Base-by-base conservation (phyloP, 2,888 invertebrate species). In the Bellardia pandia region DNA sequence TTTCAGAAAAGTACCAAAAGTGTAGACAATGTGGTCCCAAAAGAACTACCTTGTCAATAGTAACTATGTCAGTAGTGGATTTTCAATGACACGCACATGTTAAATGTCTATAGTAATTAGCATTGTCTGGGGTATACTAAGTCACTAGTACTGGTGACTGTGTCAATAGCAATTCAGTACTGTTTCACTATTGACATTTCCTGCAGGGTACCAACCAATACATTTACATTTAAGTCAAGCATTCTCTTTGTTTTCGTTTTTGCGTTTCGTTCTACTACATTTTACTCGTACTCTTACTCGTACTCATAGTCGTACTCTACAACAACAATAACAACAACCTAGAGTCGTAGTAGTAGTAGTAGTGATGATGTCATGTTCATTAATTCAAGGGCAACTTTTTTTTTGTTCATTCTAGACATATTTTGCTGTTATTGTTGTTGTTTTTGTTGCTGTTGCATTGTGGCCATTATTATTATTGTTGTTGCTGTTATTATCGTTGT, bases 321-420 rank as follows among this genome's bases (percentile, higher is more conserved):
- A 68, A 16, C 42, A 37, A 64, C 48, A 42, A 16, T 23, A 62
- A 60, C 33, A 23, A 45, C 51, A 42, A 40, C n/a, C 23, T 14
- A 72, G n/a, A 14, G 37, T 53, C 13, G 42, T 30, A 33, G 51
- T 69, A 30, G 53, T 68, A 62, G 69, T 79, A 30, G 76, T 79
- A 30, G 76, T 87, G 87, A 87, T 87, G 87, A 87, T 87, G 87
- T 87, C 87, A 87, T 87, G 87, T 85, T 82, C 81, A 85, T 78
- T 87, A 64, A 87, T 85, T 87, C 87, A 87, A 87, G 87, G 87
- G 81, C 85, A 85, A 75, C 75, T 81, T 77, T 86, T 76, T 66
- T 78, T 77, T 74, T 40, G 56, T 87, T 82, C 62, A 78, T 69
- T 87, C 77, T 85, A 85, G 74, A 85, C 74, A 78, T 74, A 81